Evolutionary conservation across 2,113 vertebrate genomes (phyloP).

Genomic region (Podocnemis expansa): DNA sequence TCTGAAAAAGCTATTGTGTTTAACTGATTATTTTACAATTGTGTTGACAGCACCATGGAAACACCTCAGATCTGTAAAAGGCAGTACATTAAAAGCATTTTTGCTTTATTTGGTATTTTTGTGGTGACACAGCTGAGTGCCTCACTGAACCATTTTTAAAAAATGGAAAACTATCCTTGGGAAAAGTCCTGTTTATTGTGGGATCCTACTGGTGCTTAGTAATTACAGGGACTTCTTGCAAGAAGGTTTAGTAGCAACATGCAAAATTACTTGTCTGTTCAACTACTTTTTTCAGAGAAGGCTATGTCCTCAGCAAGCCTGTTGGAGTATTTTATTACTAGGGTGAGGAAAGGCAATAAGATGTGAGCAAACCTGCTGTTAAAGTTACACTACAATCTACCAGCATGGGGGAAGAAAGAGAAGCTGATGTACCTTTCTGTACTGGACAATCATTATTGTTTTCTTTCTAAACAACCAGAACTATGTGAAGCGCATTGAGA

Average conservation of each 20-base stretch:
- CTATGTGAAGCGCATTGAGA: not conserved
- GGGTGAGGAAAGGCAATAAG: not conserved
- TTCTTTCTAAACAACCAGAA: not conserved
- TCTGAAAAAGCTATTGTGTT: not conserved
- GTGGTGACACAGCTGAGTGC: not conserved
- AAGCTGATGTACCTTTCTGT: not conserved
- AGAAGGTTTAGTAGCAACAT: not conserved
- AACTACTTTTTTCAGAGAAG: not conserved
- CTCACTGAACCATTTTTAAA: accelerated
- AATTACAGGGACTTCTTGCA: not conserved
- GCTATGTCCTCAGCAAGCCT: not conserved
- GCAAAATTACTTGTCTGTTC: not conserved
- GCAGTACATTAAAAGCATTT: not conserved
- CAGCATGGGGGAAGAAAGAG: not conserved
- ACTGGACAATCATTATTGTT: not conserved
- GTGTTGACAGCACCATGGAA: not conserved
- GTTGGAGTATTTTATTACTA: not conserved
- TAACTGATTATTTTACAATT: accelerated
- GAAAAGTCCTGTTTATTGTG: accelerated
- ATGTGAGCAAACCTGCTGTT: not conserved
- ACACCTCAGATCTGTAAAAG: not conserved
- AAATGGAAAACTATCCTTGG: accelerated
- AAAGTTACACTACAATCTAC: not conserved
- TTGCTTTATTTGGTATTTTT: not conserved
- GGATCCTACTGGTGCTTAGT: not conserved